Base-by-base conservation (phyloP, 2,888 invertebrate species). In the Zygothrica quintamaculata region DNA sequence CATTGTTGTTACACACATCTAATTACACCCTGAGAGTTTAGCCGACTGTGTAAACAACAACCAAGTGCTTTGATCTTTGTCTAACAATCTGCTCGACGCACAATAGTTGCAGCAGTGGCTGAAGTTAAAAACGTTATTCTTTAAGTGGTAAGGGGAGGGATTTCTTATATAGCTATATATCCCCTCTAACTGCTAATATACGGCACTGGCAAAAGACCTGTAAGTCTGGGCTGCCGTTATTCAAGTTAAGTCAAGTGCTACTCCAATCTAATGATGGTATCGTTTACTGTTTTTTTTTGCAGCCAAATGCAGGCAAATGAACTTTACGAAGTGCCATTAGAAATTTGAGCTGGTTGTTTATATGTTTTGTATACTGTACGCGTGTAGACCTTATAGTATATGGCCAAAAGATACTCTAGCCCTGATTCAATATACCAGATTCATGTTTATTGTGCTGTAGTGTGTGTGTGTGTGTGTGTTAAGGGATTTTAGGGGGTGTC, bases 301-400 rank as follows among this genome's bases (percentile, higher is more conserved):
- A 43, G 50, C 37, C 39, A 44, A 34, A 25, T 47, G 40, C 44
- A 51, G 87, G 84, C 78, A 77, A 87, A 75, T 87, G 82, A 87
- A 71, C 82, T 82, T 65, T 84, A 73, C 16, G 37, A 46, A 60
- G 55, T 39, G 61, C 85, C 85, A 82, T 82, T 87, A 87, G 84
- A 82, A 87, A 82, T 81, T 81, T 34, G 87, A 87, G 77, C 71
- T 65, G 68, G 58, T 87, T 81, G 74, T 86, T 87, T 80, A 53
- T 56, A 26, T 22, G 13, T 33, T 16, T 37, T 53, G 18, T 9
- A 40, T 51, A 53, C 51, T 37, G 42, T 47, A 57, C 68, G 62
- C 73, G 66, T 76, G 70, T 46, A 65, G 67, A 58, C 59, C 61
- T 68, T 34, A 77, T 80, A 84, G 87, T 87, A 84, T 84, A 57